These are phyloP conservation scores for Trichopoda pennipes DNA, from an alignment of 2,888 invertebrate genomes.

Conservation along the genomic window DNA sequence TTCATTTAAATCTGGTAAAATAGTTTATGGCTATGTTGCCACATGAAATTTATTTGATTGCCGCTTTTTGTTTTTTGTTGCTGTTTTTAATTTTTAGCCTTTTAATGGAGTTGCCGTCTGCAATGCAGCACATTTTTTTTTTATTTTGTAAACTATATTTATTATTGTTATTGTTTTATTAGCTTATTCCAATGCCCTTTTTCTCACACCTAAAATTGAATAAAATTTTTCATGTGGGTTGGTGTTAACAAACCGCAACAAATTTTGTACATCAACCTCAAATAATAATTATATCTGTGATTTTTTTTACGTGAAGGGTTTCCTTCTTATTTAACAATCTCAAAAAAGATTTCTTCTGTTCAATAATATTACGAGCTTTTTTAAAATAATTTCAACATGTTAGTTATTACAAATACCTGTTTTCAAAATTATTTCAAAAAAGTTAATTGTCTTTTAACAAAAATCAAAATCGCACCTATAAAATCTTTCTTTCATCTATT, in stretches of 20 bases:
- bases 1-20: constrained; percentile 42
- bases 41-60: constrained; percentile 45
- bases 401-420: no score
- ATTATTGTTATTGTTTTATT: constrained; percentile 30
- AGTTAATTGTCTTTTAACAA: no score
- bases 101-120: constrained; percentile 13
- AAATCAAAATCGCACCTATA: no score
- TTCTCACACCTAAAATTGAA: neutral
- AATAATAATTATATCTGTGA: no score
- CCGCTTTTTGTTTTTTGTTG: neutral
- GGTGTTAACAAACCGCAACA: constrained; percentile 13
- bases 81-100: constrained; percentile 36
- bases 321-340: no score
- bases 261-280: neutral
- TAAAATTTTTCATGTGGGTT: constrained; percentile 32
- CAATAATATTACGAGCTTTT: no score
- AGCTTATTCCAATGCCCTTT: constrained; percentile 20
- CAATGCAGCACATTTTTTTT: constrained; percentile 12
- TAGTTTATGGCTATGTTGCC: constrained; percentile 49
- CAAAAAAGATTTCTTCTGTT: no score
- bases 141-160: neutral
- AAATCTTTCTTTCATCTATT: no score
- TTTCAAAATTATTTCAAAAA: no score
- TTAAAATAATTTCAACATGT: no score
- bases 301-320: no score